Percentiles rank a stretch among this genome's conserved stretches.
These are phyloP conservation scores for Stramonita haemastoma DNA, from an alignment of 2,888 invertebrate species.

Conservation along the genomic window DNA sequence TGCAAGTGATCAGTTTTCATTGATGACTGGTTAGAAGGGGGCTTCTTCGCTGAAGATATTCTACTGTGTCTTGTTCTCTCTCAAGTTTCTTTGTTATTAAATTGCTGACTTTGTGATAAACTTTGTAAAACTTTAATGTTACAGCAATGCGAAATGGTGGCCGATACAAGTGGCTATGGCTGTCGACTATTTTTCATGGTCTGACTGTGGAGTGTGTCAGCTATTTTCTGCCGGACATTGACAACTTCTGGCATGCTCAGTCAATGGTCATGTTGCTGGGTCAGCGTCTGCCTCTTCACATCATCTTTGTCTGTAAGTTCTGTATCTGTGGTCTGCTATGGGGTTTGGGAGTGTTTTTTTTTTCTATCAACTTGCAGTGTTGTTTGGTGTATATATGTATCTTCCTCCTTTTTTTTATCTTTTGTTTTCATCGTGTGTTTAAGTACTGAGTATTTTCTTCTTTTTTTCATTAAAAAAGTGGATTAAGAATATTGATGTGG, in stretches of 20 bases:
- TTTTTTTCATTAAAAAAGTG: too few species aligned
- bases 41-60: too few species aligned
- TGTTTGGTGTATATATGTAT: neutral
- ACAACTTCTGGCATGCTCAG: conserved; percentile 91
- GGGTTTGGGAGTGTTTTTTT: neutral
- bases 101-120: too few species aligned
- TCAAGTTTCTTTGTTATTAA: too few species aligned
- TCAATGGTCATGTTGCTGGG: conserved; percentile 86
- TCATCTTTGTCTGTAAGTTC: conserved; percentile 85
- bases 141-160: conserved; percentile 85
- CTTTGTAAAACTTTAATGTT: conserved; percentile 43
- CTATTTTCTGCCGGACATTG: conserved; percentile 85
- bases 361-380: neutral
- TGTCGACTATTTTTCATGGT: conserved; percentile 86
- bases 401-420: neutral
- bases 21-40: too few species aligned
- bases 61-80: too few species aligned
- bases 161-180: conserved; percentile 86
- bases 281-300: conserved; percentile 85
- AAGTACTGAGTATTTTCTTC: too few species aligned
- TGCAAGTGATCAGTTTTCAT: too few species aligned
- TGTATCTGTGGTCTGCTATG: neutral
- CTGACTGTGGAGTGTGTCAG: conserved; percentile 85
- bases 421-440: too few species aligned
- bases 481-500: too few species aligned